Percentiles rank a stretch among this genome's conserved stretches.
Conservation (phyloP, 1,140 invertebrate species). For the Trialeurodes vaporariorum region DNA sequence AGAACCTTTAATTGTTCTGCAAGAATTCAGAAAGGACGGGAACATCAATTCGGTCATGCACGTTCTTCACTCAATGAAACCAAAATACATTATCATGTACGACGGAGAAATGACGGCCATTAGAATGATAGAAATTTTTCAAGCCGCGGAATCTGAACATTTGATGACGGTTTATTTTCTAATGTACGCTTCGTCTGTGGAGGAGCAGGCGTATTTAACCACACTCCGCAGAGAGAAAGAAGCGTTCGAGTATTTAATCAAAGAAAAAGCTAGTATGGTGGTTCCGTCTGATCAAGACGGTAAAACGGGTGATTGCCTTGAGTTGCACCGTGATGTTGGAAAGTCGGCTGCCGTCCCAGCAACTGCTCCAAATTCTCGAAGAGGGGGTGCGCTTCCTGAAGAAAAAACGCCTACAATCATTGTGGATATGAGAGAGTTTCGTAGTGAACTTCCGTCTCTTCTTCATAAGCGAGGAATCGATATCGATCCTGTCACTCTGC, state of each 20-base stretch:
- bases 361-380: slow-evolving; percentile 43
- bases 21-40: slow-evolving; percentile 61
- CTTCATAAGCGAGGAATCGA: slow-evolving; percentile 88
- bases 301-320: slow-evolving; percentile 56
- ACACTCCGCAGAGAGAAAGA: slow-evolving; percentile 81
- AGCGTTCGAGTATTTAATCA: slow-evolving; percentile 84
- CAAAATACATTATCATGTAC: slow-evolving; percentile 81
- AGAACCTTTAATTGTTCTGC: slow-evolving; percentile 53
- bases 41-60: slow-evolving; percentile 52
- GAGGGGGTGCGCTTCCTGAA: slow-evolving; percentile 42
- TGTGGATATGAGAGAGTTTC: slow-evolving; percentile 97
- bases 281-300: slow-evolving; percentile 84
- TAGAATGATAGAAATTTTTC: slow-evolving; percentile 74
- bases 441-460: slow-evolving; percentile 87
- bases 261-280: slow-evolving; percentile 85
- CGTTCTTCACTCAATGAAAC: slow-evolving; percentile 52
- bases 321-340: slow-evolving; percentile 39
- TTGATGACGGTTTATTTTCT: slow-evolving; percentile 73
- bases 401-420: slow-evolving; percentile 53
- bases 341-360: slow-evolving; percentile 29
- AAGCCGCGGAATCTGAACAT: slow-evolving; percentile 44
- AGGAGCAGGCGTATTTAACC: slow-evolving; percentile 91
- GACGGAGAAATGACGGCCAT: slow-evolving; percentile 78
- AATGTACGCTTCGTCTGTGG: slow-evolving; percentile 78
- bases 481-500: slow-evolving; percentile 81